A percentile compares a stretch with the other conserved stretches of the same genome.
phyloP scores from a whole-genome alignment of 2,113 vertebrate genomes.

The Promerops cafer region DNA sequence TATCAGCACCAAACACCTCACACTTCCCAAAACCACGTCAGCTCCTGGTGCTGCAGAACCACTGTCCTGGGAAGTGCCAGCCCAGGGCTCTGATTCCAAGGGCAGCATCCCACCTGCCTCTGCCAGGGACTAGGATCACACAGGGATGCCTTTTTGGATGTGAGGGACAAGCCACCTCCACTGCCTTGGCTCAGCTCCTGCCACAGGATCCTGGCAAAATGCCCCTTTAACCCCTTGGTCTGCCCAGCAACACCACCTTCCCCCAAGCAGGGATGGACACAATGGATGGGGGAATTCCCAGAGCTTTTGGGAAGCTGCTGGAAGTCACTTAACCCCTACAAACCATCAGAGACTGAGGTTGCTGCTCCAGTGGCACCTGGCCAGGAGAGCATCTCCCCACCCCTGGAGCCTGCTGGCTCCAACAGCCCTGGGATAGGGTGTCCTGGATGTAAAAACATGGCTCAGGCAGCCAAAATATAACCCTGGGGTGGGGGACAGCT shows the following conservation, averaged over 20 bases:
- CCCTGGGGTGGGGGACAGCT: rapidly evolving
- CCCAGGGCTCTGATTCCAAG: background rate
- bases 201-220: rapidly evolving
- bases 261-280: rapidly evolving
- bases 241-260: background rate
- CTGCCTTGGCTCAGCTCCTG: rapidly evolving
- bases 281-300: background rate
- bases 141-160: rapidly evolving
- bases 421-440: rapidly evolving
- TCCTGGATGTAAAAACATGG: rapidly evolving
- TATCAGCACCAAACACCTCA: background rate
- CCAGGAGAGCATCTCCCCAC: background rate
- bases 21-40: rapidly evolving
- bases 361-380: background rate
- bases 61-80: rapidly evolving
- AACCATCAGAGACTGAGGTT: rapidly evolving
- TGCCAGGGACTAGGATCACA: background rate
- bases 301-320: background rate
- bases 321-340: background rate
- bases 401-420: rapidly evolving
- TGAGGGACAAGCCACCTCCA: background rate
- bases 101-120: background rate
- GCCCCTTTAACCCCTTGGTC: background rate
- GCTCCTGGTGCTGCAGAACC: rapidly evolving
- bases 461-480: background rate